Conservation (phyloP, 2,888 invertebrate species). For the Leucoma salicis region DNA sequence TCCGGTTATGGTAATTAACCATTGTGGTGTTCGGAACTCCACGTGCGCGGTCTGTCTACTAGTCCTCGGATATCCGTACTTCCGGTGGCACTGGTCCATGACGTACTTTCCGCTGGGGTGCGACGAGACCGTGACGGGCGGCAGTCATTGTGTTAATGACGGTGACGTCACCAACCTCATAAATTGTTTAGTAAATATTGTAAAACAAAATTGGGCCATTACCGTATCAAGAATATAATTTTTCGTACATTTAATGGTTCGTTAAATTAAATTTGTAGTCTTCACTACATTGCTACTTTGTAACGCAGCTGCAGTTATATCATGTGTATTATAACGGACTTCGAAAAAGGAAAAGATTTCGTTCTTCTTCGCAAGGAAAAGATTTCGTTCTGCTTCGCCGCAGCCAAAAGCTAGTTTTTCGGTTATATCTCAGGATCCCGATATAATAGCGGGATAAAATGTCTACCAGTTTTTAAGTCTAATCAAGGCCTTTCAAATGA, state of each 20-base stretch:
- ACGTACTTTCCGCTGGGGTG: conserved; percentile 68
- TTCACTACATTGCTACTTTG: background rate
- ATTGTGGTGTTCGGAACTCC: conserved; percentile 27
- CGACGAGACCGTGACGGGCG: conserved; percentile 54
- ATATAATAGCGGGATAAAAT: too few species aligned
- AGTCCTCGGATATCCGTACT: conserved; percentile 68
- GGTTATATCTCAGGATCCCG: too few species aligned
- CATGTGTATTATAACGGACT: too few species aligned
- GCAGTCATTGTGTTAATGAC: conserved; percentile 39
- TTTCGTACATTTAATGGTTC: conserved; percentile 2
- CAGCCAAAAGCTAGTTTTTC: too few species aligned
- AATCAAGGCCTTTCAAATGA: too few species aligned
- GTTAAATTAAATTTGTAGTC: conserved; percentile 7
- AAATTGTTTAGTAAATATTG: conserved; percentile 9
- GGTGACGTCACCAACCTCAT: conserved; percentile 41
- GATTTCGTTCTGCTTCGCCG: too few species aligned
- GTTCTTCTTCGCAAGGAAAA: too few species aligned
- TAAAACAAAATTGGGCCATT: conserved; percentile 7
- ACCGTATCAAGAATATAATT: conserved; percentile 6
- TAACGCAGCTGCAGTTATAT: too few species aligned
- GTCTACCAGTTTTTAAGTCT: too few species aligned
- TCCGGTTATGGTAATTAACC: conserved; percentile 19
- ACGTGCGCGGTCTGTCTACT: conserved; percentile 35
- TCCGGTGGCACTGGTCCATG: conserved; percentile 67
- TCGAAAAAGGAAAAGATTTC: too few species aligned